These are phyloP conservation scores for Propithecus deckenii DNA, from an alignment of 2,797 vertebrate genomes.

Conservation along the genomic window DNA sequence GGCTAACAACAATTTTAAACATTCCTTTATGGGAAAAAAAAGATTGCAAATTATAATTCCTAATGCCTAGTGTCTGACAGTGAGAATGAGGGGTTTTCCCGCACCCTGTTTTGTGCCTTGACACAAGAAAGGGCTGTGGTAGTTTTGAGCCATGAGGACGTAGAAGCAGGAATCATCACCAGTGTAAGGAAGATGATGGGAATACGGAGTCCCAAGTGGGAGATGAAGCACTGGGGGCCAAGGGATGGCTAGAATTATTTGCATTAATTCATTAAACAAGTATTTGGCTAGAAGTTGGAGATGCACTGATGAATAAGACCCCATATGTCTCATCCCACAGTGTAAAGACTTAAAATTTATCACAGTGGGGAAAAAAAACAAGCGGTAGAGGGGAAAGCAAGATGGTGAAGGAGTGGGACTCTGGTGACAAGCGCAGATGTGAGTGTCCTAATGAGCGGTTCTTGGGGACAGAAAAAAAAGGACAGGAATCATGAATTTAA, in stretches of 20 bases:
- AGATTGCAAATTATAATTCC: neutral
- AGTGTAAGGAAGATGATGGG: neutral
- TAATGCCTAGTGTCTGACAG: neutral
- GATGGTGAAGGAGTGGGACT: neutral
- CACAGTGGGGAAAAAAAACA: neutral
- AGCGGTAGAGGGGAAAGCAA: neutral
- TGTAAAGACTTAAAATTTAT: neutral
- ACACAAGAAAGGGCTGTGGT: neutral
- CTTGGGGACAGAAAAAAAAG: neutral
- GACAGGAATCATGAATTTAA: neutral
- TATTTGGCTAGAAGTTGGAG: neutral
- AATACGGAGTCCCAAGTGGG: neutral
- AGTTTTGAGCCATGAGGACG: neutral
- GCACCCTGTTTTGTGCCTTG: accelerated
- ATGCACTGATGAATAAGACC: neutral
- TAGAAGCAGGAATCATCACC: neutral
- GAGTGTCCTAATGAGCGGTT: neutral
- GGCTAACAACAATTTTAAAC: neutral
- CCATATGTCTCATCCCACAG: neutral
- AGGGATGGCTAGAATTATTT: neutral
- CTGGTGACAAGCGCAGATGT: neutral
- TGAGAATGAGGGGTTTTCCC: neutral
- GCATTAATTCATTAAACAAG: neutral
- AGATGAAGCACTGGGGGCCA: neutral
- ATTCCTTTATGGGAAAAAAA: neutral